phyloP scores from a whole-genome alignment of 1,140 invertebrate genomes.

The Heliconius himera region DNA sequence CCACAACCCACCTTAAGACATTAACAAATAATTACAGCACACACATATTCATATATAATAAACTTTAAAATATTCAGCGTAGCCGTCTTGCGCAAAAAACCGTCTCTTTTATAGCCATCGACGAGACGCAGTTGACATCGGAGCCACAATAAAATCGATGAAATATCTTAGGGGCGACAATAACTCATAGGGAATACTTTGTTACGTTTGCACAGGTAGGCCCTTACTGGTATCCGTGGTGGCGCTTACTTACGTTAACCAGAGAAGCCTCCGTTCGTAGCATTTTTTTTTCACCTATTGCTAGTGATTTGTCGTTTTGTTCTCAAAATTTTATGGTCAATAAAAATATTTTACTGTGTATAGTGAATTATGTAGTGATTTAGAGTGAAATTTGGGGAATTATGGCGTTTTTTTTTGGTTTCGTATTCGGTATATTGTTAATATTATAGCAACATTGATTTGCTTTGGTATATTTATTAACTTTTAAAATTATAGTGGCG shows the following conservation, averaged over 20 bases:
- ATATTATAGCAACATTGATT: neutral
- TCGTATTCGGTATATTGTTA: neutral
- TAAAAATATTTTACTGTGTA: conserved; percentile 42
- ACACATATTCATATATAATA: neutral
- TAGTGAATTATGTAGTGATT: neutral
- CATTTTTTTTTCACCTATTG: conserved; percentile 35
- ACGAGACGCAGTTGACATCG: conserved; percentile 76
- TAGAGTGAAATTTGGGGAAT: neutral
- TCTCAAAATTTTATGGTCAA: conserved; percentile 43
- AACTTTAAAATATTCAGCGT: conserved; percentile 28
- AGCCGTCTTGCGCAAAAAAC: conserved; percentile 58
- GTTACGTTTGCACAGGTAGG: conserved; percentile 73
- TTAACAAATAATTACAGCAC: neutral
- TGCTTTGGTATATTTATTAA: too few species aligned
- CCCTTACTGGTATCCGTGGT: conserved; percentile 25
- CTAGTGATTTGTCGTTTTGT: conserved; percentile 43
- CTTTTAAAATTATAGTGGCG: too few species aligned
- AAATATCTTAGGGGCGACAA: conserved; percentile 73
- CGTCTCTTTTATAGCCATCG: conserved; percentile 67
- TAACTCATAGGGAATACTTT: conserved; percentile 70
- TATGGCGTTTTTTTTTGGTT: neutral
- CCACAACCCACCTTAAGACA: neutral
- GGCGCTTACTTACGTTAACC: conserved; percentile 44
- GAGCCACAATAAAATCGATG: conserved; percentile 81
- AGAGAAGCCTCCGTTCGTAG: conserved; percentile 13